Evolutionary conservation across 2,888 invertebrate genomes (phyloP), one percentile per base, ranked within the genome.

Genomic region (Synergus itoensis): DNA sequence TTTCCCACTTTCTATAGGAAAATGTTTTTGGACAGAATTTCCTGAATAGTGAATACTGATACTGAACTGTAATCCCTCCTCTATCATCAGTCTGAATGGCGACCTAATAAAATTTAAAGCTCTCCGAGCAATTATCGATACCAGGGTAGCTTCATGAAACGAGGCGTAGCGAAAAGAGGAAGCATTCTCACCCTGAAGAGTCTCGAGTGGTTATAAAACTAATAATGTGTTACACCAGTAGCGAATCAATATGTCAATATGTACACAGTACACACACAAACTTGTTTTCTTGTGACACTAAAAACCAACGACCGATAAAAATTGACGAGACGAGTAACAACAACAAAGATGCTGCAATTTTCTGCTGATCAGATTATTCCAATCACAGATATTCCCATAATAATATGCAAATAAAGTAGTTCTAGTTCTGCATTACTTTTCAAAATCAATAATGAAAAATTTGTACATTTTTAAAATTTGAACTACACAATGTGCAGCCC

Each of bases 111-210:
- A 48, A 14, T 14, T 1, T 48, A 16, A 16, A 48, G 48, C 36
- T 36, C 36, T 36, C 0, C 36, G 36, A 36, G 36, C 36, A 16
- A 43, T 65, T 36, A 67, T 67, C 67, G 45, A 67, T 67, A 67
- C 21, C 21, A 14, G 67, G 21, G 21, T 67, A 21, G 45, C 69
- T 69, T 69, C 28, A 48, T 48, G 43, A 18, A 69, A 69, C 67
- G 28, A 21, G 45, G 67, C 45, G 48, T 48, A 8, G 7, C 3
- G n/a, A 53, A 53, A n/a, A n/a, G 53, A 43, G 43, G 11, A 53
- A 1, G n/a, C n/a, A n/a, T 53, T 53, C 53, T 53, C 53, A 53
- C n/a, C 53, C n/a, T 53, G n/a, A 53, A 53, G 53, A 53, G n/a
- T 5, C n/a, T 53, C 53, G 53, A 53, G 53, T 53, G 53, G 53